These are phyloP conservation scores for Pelodiscus sinensis DNA, from an alignment of 2,113 vertebrate genomes.

Conservation along the genomic window DNA sequence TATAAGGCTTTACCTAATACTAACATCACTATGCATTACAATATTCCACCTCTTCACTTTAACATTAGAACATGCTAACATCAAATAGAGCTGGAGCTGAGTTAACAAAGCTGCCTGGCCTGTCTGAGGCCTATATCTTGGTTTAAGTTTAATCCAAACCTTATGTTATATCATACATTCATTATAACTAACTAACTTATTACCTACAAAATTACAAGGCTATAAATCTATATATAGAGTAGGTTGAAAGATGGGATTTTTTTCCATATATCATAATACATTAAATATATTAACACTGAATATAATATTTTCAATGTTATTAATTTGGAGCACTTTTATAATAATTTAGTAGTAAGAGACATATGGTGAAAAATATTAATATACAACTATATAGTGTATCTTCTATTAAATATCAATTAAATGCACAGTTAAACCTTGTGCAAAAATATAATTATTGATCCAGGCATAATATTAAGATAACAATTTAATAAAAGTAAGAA, in stretches of 20 bases:
- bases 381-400: not conserved
- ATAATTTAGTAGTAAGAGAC: not conserved
- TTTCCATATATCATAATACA: not conserved
- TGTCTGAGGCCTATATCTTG: too few relatives aligned
- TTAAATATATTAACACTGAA: not conserved
- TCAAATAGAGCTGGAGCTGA: too few relatives aligned
- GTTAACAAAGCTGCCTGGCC: too few relatives aligned
- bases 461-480: not conserved
- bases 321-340: not conserved
- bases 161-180: too few relatives aligned
- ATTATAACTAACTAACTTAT: too few relatives aligned
- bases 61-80: too few relatives aligned
- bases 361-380: not conserved
- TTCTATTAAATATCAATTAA: not conserved
- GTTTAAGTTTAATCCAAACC: too few relatives aligned
- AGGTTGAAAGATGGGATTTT: not conserved
- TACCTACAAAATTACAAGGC: too few relatives aligned
- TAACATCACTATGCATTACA: too few relatives aligned
- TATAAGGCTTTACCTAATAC: too few relatives aligned
- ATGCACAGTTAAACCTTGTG: not conserved
- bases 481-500: not conserved
- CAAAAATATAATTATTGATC: not conserved
- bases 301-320: not conserved
- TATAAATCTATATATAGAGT: not conserved
- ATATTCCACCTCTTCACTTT: too few relatives aligned